phyloP scores from a whole-genome alignment of 1,140 invertebrate species.

The Zaprionus gabonicus region DNA sequence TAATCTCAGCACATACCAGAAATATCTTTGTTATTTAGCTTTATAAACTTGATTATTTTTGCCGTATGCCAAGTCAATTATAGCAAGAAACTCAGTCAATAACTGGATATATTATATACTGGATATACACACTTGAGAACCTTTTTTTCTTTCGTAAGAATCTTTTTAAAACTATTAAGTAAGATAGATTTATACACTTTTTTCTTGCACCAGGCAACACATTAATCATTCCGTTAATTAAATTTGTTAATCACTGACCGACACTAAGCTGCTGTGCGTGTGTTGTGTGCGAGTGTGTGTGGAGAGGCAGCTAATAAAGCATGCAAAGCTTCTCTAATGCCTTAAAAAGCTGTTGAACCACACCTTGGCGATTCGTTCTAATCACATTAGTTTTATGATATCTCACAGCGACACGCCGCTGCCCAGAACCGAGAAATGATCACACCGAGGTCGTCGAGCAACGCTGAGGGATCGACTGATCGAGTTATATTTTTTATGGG shows the following conservation, averaged over 20 bases:
- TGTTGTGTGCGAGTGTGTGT: background rate
- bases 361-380: slow-evolving; percentile 4
- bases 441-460: background rate
- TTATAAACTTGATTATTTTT: background rate
- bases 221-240: slow-evolving; percentile 9
- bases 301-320: background rate
- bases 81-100: background rate
- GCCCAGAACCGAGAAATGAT: background rate
- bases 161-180: background rate
- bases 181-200: slow-evolving; percentile 1
- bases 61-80: background rate
- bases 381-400: slow-evolving; percentile 3
- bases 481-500: background rate
- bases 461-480: background rate
- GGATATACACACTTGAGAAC: background rate
- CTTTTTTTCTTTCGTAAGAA: background rate
- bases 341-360: slow-evolving; percentile 1
- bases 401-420: background rate
- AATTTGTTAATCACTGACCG: slow-evolving; percentile 2
- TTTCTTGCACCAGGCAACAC: background rate
- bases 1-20: slow-evolving; percentile 3
- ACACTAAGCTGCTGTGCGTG: background rate
- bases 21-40: background rate
- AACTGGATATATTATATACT: background rate
- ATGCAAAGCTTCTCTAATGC: background rate